A percentile compares a stretch with the other conserved stretches of the same genome.
These are phyloP conservation scores for Sorex maritimensis DNA, from an alignment of 2,797 vertebrate species.

Conservation along the genomic window DNA sequence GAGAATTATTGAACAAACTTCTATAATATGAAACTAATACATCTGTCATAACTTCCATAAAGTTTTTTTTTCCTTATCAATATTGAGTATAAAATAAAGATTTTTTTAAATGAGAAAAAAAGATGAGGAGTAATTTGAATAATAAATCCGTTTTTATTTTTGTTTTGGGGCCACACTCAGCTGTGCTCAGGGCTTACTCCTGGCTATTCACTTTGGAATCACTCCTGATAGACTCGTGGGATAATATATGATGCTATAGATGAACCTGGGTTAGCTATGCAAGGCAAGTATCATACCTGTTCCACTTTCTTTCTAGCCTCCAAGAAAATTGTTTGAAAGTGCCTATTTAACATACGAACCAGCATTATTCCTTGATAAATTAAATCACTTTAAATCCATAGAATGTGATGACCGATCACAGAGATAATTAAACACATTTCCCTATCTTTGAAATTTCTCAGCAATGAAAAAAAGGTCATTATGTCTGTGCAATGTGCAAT, in stretches of 20 bases:
- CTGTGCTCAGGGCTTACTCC: too few species aligned
- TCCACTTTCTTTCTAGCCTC: too few species aligned
- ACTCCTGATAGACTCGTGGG: too few species aligned
- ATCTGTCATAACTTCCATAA: not conserved
- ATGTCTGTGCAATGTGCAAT: too few species aligned
- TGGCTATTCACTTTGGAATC: too few species aligned
- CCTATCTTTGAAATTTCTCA: not conserved
- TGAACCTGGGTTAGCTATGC: too few species aligned
- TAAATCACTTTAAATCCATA: constrained; percentile 23
- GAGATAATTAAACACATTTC: not conserved
- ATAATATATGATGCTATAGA: too few species aligned
- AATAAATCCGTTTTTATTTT: too few species aligned
- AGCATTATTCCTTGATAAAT: not conserved
- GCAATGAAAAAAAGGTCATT: not conserved
- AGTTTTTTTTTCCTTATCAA: not conserved
- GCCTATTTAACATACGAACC: not conserved
- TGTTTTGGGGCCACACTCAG: too few species aligned
- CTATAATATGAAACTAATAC: constrained; percentile 18
- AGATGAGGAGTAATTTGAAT: not conserved
- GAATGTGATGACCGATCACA: not conserved
- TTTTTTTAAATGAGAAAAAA: not conserved
- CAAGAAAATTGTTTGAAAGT: not conserved
- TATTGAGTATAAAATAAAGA: not conserved
- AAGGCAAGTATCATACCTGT: too few species aligned
- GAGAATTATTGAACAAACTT: not conserved